phyloP scores from a whole-genome alignment of 2,797 vertebrate genomes.

The Sandelia bainsii region DNA sequence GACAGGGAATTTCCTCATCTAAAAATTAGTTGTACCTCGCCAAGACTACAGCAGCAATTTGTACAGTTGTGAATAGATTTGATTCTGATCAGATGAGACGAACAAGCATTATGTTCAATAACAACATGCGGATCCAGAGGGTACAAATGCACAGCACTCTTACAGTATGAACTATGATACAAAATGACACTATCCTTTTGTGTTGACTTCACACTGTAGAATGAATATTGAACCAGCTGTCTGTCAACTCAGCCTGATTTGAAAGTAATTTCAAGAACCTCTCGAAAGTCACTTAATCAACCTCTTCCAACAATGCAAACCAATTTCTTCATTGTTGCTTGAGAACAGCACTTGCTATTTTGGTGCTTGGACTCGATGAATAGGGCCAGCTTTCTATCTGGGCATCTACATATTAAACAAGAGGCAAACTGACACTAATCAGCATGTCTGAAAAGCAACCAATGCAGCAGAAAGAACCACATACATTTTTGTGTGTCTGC shows the following conservation, averaged over 20 bases:
- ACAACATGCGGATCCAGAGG: constrained; percentile 43
- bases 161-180: constrained; percentile 34
- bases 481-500: constrained; percentile 55
- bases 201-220: constrained; percentile 51
- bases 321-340: constrained; percentile 74
- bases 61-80: constrained; percentile 79
- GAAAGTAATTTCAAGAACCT: constrained; percentile 69
- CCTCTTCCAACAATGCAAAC: constrained; percentile 69
- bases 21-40: constrained; percentile 75
- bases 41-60: constrained; percentile 75
- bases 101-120: constrained; percentile 60
- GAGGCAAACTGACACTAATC: constrained; percentile 68
- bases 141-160: constrained; percentile 24
- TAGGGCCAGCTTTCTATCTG: constrained; percentile 66
- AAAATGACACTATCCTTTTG: constrained; percentile 24
- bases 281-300: constrained; percentile 69
- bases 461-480: constrained; percentile 54
- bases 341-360: constrained; percentile 72
- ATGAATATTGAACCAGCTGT: constrained; percentile 62
- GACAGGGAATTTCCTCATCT: constrained; percentile 80
- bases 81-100: constrained; percentile 70
- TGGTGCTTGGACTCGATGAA: constrained; percentile 63
- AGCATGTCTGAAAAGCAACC: constrained; percentile 65
- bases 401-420: constrained; percentile 69
- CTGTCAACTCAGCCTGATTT: constrained; percentile 63